phyloP scores from a whole-genome alignment of 2,113 vertebrate genomes.

The Grallaria varia region DNA sequence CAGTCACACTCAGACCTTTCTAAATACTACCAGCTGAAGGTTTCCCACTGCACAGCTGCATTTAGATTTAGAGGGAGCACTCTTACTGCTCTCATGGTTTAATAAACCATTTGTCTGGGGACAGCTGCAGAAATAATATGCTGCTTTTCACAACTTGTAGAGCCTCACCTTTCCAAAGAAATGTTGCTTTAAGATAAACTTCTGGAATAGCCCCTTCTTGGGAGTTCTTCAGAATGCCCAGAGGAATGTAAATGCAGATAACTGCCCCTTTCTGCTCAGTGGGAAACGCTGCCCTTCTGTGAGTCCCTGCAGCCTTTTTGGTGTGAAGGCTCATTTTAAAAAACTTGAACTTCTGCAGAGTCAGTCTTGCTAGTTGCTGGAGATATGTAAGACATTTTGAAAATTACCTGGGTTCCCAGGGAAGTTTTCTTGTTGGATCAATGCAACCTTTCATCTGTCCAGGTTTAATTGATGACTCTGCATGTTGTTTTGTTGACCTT shows the following conservation, averaged over 20 bases:
- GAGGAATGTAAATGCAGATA: background rate
- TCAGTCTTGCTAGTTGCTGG: background rate
- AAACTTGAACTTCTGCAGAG: background rate
- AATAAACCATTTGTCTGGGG: constrained; percentile 30
- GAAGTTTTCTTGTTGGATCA: constrained; percentile 9
- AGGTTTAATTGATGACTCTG: constrained; percentile 38
- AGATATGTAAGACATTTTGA: background rate
- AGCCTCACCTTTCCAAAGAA: background rate
- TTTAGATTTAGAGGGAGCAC: background rate
- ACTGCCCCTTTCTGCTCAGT: background rate
- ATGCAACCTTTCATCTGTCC: constrained; percentile 29
- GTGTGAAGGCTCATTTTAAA: background rate
- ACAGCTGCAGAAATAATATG: constrained; percentile 3
- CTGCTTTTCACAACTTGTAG: background rate
- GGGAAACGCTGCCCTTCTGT: background rate
- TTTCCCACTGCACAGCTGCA: constrained; percentile 62
- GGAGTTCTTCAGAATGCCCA: background rate
- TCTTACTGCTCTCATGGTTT: constrained; percentile 11
- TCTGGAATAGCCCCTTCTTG: background rate
- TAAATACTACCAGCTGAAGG: constrained; percentile 58
- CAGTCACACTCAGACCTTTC: constrained; percentile 7
- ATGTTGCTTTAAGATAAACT: background rate
- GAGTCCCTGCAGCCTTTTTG: background rate
- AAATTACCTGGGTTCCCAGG: constrained; percentile 15
- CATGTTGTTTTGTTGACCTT: constrained; percentile 40